A percentile compares a stretch with the other conserved stretches of the same genome.
Conservation (phyloP, 2,888 invertebrate species). For the Ophion obscuratus region DNA sequence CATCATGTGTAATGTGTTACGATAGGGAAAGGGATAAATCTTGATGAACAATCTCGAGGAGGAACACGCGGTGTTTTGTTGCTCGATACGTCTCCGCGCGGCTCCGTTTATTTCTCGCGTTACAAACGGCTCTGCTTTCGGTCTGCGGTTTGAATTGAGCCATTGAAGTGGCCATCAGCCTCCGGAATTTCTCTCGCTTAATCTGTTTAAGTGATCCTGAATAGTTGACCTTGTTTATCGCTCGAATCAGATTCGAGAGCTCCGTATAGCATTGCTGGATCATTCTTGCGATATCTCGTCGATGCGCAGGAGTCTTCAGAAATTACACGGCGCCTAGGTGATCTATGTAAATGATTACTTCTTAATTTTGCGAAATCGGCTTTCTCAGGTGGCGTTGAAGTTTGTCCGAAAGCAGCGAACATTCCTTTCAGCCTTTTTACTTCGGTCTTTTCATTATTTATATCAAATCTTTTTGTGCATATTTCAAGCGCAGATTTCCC, state of each 20-base stretch:
- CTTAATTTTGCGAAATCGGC: not conserved
- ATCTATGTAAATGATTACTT: not conserved
- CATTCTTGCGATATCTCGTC: constrained; percentile 19
- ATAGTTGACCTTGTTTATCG: constrained; percentile 49
- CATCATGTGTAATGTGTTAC: no score
- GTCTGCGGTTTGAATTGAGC: constrained; percentile 43
- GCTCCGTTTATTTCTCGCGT: constrained; percentile 10
- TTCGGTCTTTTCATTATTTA: no score
- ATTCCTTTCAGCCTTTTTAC: no score
- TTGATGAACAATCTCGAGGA: constrained; percentile 17
- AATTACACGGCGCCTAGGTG: not conserved
- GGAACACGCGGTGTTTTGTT: constrained; percentile 16
- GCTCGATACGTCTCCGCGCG: constrained; percentile 5
- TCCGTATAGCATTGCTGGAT: constrained; percentile 1
- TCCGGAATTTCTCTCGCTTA: constrained; percentile 42
- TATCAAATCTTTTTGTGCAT: not conserved
- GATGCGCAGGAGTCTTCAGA: not conserved
- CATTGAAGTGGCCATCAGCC: constrained; percentile 51
- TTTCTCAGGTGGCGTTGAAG: no score
- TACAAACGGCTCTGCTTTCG: constrained; percentile 41
- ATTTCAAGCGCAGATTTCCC: not conserved
- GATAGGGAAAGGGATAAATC: constrained; percentile 16
- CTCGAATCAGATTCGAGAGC: constrained; percentile 37
- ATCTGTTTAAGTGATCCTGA: constrained; percentile 60
- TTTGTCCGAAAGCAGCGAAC: no score